Evolutionary conservation across 2,113 vertebrate genomes (phyloP), one percentile per base, ranked within the genome.

Genomic region (Actinemys pallida): DNA sequence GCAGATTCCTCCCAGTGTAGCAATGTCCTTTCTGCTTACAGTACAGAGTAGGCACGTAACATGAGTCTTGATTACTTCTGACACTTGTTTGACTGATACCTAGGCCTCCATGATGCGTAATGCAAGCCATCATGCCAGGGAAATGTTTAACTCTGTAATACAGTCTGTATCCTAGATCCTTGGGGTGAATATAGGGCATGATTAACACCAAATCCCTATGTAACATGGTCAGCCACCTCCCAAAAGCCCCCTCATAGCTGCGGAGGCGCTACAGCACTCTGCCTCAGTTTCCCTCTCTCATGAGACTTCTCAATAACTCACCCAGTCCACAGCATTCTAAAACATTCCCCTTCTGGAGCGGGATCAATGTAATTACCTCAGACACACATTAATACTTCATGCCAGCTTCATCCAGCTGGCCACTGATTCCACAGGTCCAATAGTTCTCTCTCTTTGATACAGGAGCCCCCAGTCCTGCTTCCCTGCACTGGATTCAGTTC

Each of bases 11-110:
- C 65, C 65, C 80, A 84, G 72, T 45, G 72, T 10, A 76, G 42
- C 72, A 76, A 45, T 24, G 19, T 39, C 39, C 19, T 42, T 75
- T 75, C 22, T 75, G 39, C 22, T 24, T 42, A 75, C 19, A 24
- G n/a, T 42, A 12, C 22, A 75, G 22, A 20, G 17, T 24, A 75
- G 19, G 5, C 42, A 10, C 25, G 39, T 72, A 81, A 49, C 5
- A 0, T 35, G 35, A 24, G 45, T 53, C 80, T 93, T 2, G 0
- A 35, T 42, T 27, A 65, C 83, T 56, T 1, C 0, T 22, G 52
- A 49, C 49, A 65, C 35, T 75, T 50, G 29, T 45, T 84, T 54
- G 53, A 82, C 13, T 0, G 0, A 14, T 50, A 83, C 50, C 81
- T 2, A 22, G 84, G 31, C 79, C 54, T 10, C 53, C 25, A 8